Conservation (phyloP, 2,113 vertebrate species). For the Trochalopteron elliotii region DNA sequence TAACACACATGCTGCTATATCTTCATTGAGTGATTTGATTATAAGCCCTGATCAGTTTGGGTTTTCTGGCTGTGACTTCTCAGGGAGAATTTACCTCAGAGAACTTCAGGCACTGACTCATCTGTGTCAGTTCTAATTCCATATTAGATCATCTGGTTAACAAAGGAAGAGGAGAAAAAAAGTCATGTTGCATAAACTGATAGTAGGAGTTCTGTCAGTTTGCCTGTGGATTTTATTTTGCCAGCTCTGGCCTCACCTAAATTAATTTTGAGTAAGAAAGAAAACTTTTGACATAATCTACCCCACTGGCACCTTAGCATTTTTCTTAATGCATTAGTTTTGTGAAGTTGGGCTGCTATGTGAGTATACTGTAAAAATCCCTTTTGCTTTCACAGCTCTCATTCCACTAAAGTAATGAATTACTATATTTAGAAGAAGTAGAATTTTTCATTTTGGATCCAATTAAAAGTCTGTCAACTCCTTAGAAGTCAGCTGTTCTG, state of each 20-base stretch:
- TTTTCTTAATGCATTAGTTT: neutral
- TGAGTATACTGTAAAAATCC: neutral
- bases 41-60: neutral
- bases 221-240: neutral
- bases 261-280: neutral
- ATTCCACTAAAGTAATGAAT: neutral
- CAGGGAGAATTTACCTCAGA: neutral
- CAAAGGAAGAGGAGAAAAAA: neutral
- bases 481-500: neutral
- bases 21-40: neutral
- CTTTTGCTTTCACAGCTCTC: neutral
- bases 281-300: neutral
- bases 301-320: neutral
- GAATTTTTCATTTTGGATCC: neutral
- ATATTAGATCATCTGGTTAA: neutral
- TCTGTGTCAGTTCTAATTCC: neutral
- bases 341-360: neutral
- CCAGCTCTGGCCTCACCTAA: neutral
- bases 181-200: neutral
- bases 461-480: neutral
- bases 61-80: neutral
- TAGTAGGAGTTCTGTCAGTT: neutral
- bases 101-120: neutral
- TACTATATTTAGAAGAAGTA: neutral
- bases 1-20: neutral